A percentile compares a stretch with the other conserved stretches of the same genome.
Conservation (phyloP, 2,797 vertebrate genomes). For the Threskiornis aethiopicus region DNA sequence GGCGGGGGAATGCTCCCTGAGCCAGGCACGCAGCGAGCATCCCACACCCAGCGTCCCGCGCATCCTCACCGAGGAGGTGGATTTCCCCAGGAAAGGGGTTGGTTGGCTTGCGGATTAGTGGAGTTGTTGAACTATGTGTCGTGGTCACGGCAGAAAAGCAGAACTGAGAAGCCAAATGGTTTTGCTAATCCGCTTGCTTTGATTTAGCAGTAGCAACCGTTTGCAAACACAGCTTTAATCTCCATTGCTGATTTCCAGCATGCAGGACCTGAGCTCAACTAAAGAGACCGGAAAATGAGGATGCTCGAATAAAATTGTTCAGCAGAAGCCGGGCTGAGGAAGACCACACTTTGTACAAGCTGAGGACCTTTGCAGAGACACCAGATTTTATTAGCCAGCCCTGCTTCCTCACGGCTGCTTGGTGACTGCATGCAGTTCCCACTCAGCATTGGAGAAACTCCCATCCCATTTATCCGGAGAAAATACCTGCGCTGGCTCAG, state of each 20-base stretch:
- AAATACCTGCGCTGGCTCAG: neutral
- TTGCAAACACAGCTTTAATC: conserved; percentile 26
- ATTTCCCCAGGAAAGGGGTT: neutral
- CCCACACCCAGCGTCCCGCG: fast-evolving
- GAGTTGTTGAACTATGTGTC: neutral
- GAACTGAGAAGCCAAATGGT: neutral
- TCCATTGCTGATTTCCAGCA: neutral
- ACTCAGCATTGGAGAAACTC: neutral
- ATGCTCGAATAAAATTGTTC: neutral
- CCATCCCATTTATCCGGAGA: neutral
- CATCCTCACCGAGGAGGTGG: fast-evolving
- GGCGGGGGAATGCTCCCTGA: fast-evolving
- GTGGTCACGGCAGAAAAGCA: neutral
- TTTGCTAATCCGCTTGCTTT: conserved; percentile 18
- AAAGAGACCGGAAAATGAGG: neutral
- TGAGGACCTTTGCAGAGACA: neutral
- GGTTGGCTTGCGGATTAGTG: neutral
- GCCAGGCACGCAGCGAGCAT: fast-evolving
- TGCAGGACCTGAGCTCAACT: neutral
- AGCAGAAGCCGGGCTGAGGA: neutral
- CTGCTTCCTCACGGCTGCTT: neutral
- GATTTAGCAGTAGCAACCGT: neutral
- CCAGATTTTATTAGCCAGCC: neutral
- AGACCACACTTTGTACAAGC: neutral
- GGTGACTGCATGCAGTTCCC: fast-evolving